Evolutionary conservation across 2,113 vertebrate species (phyloP).

Genomic region (Apteryx owenii): DNA sequence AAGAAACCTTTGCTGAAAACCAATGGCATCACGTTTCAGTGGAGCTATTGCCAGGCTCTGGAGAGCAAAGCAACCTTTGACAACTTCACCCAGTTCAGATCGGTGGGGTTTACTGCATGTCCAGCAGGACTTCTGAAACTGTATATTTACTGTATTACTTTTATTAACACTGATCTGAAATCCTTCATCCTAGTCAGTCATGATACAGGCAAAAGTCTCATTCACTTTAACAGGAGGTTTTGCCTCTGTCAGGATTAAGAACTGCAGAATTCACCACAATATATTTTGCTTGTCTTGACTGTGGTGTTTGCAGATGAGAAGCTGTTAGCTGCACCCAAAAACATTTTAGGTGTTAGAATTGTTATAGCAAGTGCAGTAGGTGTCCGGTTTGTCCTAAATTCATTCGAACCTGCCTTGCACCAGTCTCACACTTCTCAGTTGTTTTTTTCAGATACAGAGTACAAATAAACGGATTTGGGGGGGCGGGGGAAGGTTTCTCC

Average conservation of each 20-base stretch:
- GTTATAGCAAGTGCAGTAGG: not conserved
- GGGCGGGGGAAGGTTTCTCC: not conserved
- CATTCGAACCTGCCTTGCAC: slow-evolving; percentile 11
- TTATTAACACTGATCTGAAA: not conserved
- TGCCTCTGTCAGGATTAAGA: slow-evolving; percentile 38
- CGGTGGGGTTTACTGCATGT: slow-evolving; percentile 38
- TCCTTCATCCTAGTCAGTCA: not conserved
- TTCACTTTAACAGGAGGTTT: not conserved
- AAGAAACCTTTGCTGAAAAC: slow-evolving; percentile 86
- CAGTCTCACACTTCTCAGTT: not conserved
- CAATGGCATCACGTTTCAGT: slow-evolving; percentile 91
- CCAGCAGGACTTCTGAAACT: not conserved
- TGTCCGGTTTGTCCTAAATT: slow-evolving; percentile 37
- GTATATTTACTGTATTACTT: not conserved
- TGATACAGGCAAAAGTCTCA: not conserved
- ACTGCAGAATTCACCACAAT: slow-evolving; percentile 44
- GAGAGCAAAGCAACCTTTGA: slow-evolving; percentile 81
- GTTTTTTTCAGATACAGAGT: not conserved
- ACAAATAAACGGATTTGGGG: not conserved
- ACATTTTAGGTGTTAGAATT: not conserved
- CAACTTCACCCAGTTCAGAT: slow-evolving; percentile 76
- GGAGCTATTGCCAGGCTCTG: slow-evolving; percentile 85
- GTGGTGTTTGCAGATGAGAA: slow-evolving; percentile 44
- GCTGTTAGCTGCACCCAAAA: not conserved
- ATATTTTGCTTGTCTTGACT: slow-evolving; percentile 41